Percentiles rank a stretch among this genome's conserved stretches.
Conservation (phyloP, 2,113 vertebrate species). For the Ahaetulla prasina region DNA sequence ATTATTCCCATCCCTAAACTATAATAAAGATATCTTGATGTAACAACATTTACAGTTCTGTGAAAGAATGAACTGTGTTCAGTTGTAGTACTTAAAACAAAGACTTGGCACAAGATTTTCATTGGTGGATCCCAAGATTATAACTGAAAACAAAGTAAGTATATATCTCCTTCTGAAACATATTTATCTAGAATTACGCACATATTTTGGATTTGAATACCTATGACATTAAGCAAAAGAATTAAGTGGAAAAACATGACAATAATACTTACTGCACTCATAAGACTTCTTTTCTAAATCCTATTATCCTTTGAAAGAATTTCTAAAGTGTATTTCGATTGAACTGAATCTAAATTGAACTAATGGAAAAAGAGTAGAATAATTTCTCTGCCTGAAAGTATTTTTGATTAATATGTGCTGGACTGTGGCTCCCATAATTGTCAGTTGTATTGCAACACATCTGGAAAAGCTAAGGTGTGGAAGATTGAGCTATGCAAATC, state of each 20-base stretch:
- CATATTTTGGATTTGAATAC: background rate
- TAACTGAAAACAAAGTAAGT: background rate
- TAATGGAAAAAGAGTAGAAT: background rate
- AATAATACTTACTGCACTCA: background rate
- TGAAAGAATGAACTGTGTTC: background rate
- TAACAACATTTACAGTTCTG: background rate
- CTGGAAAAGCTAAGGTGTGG: background rate
- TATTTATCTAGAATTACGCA: background rate
- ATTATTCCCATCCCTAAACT: background rate
- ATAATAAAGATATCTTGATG: background rate
- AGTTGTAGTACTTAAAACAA: background rate
- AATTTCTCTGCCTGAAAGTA: background rate
- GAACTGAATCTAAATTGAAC: background rate
- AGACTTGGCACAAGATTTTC: background rate
- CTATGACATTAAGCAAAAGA: background rate
- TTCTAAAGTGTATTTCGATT: background rate
- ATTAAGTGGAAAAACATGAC: background rate
- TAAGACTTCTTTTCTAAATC: background rate
- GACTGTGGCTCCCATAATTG: background rate
- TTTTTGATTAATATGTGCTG: background rate
- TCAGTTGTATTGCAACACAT: background rate
- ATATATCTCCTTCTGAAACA: background rate
- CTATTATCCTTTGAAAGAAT: background rate
- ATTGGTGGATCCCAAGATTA: background rate
- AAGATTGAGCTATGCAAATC: background rate